These are phyloP conservation scores for Leptura quadrifasciata DNA, from an alignment of 2,888 invertebrate species.

Conservation along the genomic window DNA sequence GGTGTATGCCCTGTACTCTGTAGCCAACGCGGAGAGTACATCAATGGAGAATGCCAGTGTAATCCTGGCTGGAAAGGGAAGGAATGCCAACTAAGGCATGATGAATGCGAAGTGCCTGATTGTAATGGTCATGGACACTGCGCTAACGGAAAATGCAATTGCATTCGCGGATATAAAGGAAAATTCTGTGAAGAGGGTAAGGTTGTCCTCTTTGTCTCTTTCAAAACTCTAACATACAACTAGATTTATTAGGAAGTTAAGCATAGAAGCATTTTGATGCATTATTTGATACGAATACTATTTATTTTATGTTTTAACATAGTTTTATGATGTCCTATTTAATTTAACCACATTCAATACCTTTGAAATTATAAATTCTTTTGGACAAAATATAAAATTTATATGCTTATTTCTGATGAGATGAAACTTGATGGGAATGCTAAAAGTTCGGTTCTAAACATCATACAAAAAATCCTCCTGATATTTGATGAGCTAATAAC, in stretches of 20 bases:
- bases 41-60: conserved; percentile 97
- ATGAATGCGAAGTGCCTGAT: conserved; percentile 97
- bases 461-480: too few species aligned
- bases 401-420: too few species aligned
- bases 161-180: conserved; percentile 95
- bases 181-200: conserved; percentile 93
- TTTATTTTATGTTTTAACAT: neutral
- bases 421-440: neutral
- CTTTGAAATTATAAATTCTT: neutral
- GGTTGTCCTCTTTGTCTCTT: conserved; percentile 48
- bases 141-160: conserved; percentile 95
- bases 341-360: neutral
- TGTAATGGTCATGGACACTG: conserved; percentile 98
- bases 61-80: conserved; percentile 99
- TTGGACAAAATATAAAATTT: neutral
- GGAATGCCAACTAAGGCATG: conserved; percentile 95
- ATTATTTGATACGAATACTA: neutral
- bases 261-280: neutral
- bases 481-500: too few species aligned
- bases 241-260: conserved; percentile 1
- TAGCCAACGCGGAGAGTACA: conserved; percentile 97
- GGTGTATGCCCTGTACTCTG: conserved; percentile 97
- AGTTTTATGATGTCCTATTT: neutral
- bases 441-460: neutral
- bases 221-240: conserved; percentile 13